Evolutionary conservation across 2,888 invertebrate species (phyloP).

Genomic region (Brenthis ino): DNA sequence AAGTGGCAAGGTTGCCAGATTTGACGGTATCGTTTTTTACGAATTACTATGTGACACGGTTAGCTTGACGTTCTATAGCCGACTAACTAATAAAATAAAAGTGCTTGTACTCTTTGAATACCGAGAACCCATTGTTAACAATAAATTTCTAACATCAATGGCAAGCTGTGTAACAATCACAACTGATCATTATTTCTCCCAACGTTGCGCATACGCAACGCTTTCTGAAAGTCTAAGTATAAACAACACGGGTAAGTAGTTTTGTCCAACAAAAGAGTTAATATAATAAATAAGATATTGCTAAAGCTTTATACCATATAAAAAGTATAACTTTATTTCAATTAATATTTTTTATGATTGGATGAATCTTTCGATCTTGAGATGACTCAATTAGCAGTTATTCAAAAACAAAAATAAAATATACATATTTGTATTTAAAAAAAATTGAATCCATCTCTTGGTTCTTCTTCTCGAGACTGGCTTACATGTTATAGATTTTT

Average conservation of each 20-base stretch:
- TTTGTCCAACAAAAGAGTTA: conserved; percentile 15
- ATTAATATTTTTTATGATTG: not conserved
- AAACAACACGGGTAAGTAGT: conserved; percentile 6
- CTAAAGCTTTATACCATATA: conserved; percentile 3
- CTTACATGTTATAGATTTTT: not conserved
- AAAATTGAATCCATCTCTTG: not conserved
- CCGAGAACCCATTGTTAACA: conserved; percentile 23
- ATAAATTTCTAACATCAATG: conserved; percentile 23
- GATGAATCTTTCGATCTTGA: not conserved
- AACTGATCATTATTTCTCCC: conserved; percentile 10
- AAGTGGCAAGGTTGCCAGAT: too few relatives aligned
- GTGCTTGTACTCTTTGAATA: conserved; percentile 15
- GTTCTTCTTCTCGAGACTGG: conserved; percentile 1
- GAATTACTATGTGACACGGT: conserved; percentile 12
- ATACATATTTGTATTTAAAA: not conserved
- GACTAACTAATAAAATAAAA: conserved; percentile 16
- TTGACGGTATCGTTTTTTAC: not conserved
- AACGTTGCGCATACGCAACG: too few relatives aligned
- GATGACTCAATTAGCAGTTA: not conserved
- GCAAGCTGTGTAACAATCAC: conserved; percentile 22
- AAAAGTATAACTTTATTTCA: conserved; percentile 13
- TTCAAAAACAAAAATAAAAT: not conserved
- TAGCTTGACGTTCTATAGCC: conserved; percentile 10
- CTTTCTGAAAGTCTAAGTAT: not conserved
- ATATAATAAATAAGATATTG: conserved; percentile 13